A percentile compares a stretch with the other conserved stretches of the same genome.
Conservation (phyloP, 1,140 invertebrate genomes). For the Drosophila kohkoa region DNA sequence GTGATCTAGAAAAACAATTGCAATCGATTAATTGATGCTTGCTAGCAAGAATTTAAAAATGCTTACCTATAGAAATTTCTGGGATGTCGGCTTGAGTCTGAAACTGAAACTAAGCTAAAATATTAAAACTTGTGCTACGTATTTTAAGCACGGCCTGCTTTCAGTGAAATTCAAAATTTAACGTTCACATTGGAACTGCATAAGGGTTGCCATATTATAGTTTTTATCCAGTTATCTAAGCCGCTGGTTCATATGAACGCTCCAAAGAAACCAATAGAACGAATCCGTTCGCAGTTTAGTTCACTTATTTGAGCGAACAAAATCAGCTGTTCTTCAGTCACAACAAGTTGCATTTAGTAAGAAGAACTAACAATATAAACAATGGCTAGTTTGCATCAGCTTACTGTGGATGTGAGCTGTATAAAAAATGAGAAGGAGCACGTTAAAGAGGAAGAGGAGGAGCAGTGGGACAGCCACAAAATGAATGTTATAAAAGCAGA, state of each 20-base stretch:
- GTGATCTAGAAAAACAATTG: background rate
- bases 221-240: background rate
- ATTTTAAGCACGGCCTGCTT: constrained; percentile 2
- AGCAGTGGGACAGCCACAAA: background rate
- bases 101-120: background rate
- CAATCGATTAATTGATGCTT: background rate
- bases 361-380: background rate
- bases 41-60: background rate
- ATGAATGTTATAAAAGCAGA: background rate
- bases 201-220: background rate
- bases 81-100: background rate
- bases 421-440: constrained; percentile 10
- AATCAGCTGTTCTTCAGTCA: constrained; percentile 20
- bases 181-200: background rate
- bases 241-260: background rate
- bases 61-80: background rate
- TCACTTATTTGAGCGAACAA: background rate
- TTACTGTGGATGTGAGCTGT: background rate
- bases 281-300: background rate
- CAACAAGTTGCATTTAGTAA: constrained; percentile 5
- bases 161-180: background rate
- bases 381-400: background rate
- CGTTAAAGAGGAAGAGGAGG: background rate
- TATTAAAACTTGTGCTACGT: background rate
- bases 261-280: background rate